Evolutionary conservation across 2,797 vertebrate genomes (phyloP), one percentile per base, ranked within the genome.

Genomic region (Sebastes taczanowskii): DNA sequence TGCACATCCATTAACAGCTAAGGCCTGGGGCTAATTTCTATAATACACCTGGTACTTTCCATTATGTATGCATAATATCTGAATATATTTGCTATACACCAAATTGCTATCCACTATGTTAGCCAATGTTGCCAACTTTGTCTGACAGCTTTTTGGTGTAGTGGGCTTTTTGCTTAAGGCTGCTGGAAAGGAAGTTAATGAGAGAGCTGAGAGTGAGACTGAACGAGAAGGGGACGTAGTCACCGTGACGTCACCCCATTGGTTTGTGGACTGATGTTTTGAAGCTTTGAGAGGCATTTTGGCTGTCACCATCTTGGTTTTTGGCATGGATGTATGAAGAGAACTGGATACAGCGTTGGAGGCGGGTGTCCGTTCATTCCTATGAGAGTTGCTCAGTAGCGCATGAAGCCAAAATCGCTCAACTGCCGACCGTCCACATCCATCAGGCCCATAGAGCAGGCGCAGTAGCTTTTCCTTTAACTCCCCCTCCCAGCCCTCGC

Each of bases 1-100:
- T 66, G 32, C 63, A 30, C 34, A 27, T 56, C 58, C 52, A 67
- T 67, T 52, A 11, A 58, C 29, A 70, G 20, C 18, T 29, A 22
- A 63, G 30, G 55, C 56, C 35, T 9, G 3, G 0, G 14, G 72
- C 69, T 65, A 20, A 35, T 69, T 77, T 29, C 65, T 53, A 25
- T 23, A 35, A 29, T 35, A 67, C 27, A 61, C 27, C 60, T 78
- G 42, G 18, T 49, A 13, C 52, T 7, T 64, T 30, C 7, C 42
- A 32, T 56, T 38, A 18, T 69, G n/a, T 63, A 7, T 70, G 32
- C 32, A 70, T 52, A 35, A 74, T 62, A 78, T 58, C 11, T 49
- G 34, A 65, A 71, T 49, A 74, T 52, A 66, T 74, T 66, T 58
- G 6, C 10, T 7, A 10, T n/a, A 3, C 27, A 63, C 23, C 20